Evolutionary conservation across 2,797 vertebrate species (phyloP), one percentile per base, ranked within the genome.

Genomic region (Danio aesculapii): DNA sequence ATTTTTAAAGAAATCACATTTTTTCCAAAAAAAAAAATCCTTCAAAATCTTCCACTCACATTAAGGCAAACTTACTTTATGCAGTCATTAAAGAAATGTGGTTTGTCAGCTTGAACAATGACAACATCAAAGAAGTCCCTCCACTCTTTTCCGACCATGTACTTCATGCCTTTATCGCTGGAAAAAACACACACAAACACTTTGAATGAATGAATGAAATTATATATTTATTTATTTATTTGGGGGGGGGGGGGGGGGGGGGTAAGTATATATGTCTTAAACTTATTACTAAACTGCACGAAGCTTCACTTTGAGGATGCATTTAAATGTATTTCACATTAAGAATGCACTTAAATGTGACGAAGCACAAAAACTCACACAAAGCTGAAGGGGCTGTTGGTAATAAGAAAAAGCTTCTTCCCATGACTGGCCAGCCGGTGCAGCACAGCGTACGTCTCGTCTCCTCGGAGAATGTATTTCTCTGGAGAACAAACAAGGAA

Each of bases 71-170:
- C 95, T 93, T 86, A 96, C 96, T 96, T 96, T 81, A 95, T 86
- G 64, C 95, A 95, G 61, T 96, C 95, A 0, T 95, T 96, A 90
- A 96, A 96, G 91, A 96, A 96, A 86, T 95, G 93, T 17, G 96
- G 96, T 75, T 96, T 96, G 88, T 96, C 96, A 0, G 95, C 96
- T 84, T 96, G 95, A 13, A 96, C 96, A 0, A 96, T 96, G 66
- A 96, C 89, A 3, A 95, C 93, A 0, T 96, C 93, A 21, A 96
- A 96, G 83, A 96, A 96, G 50, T 96, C 95, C 81, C 94, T 94
- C 96, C 96, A 96, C 84, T 95, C 89, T 72, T 94, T 90, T 10
- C 96, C 96, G 66, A 94, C 95, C 95, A 96, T 96, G 90, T 96
- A 91, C 0, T 77, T 93, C 96, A 96, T 96, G 14, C 96, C 95